phyloP scores from a whole-genome alignment of 2,797 vertebrate genomes.

The Danio choprae region DNA sequence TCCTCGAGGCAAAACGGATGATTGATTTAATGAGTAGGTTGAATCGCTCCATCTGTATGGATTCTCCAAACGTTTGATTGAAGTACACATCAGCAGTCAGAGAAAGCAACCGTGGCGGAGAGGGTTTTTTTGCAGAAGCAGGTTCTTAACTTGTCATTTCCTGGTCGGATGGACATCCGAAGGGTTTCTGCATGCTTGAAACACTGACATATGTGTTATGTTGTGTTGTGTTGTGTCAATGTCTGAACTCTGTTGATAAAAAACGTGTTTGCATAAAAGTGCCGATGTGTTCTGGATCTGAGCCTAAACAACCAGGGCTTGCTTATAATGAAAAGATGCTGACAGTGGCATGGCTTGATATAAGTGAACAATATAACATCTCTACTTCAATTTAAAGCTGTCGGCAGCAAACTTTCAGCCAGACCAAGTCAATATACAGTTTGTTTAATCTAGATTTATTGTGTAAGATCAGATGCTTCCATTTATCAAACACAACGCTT shows the following conservation, averaged over 20 bases:
- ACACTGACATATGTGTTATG: constrained; percentile 44
- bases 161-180: constrained; percentile 26
- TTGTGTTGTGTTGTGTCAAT: constrained; percentile 20
- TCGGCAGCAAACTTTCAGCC: background rate
- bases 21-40: constrained; percentile 43
- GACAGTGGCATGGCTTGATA: constrained; percentile 3
- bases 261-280: background rate
- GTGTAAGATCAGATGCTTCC: background rate
- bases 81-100: constrained; percentile 39
- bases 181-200: constrained; percentile 51
- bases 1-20: constrained; percentile 36
- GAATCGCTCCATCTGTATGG: constrained; percentile 30
- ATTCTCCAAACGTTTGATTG: constrained; percentile 37
- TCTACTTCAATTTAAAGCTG: constrained; percentile 15
- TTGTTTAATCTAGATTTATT: constrained; percentile 15
- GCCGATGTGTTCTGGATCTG: constrained; percentile 56
- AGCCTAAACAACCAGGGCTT: constrained; percentile 31
- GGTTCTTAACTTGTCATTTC: constrained; percentile 44
- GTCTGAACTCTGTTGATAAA: constrained; percentile 16
- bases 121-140: constrained; percentile 43
- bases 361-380: background rate
- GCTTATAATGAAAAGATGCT: constrained; percentile 4
- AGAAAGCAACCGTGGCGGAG: constrained; percentile 60
- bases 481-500: background rate
- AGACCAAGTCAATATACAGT: background rate